These are phyloP conservation scores for Xanthostigma xanthostigma DNA, from an alignment of 2,888 invertebrate species.

Conservation along the genomic window DNA sequence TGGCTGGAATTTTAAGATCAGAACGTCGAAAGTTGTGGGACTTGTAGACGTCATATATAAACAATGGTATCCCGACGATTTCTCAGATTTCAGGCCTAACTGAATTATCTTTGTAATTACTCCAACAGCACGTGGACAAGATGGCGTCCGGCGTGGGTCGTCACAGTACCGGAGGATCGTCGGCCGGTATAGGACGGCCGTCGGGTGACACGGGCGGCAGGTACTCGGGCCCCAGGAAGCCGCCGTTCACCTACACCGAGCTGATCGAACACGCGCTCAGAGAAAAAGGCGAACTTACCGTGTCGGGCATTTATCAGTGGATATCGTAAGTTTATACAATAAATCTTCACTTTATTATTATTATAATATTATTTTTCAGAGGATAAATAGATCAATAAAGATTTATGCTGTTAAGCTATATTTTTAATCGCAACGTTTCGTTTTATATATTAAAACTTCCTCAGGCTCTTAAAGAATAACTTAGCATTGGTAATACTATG, in stretches of 20 bases:
- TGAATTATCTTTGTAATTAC: background rate
- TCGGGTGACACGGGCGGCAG: slow-evolving; percentile 15
- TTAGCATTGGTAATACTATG: no score
- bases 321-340: slow-evolving; percentile 70
- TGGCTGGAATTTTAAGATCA: no score
- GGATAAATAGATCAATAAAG: no score
- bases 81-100: no score
- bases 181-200: no score
- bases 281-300: slow-evolving; percentile 76
- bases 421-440: no score
- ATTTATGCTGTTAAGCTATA: no score
- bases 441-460: no score
- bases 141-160: slow-evolving; percentile 6
- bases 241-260: slow-evolving; percentile 82
- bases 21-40: background rate
- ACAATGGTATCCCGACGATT: no score
- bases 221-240: slow-evolving; percentile 50
- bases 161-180: slow-evolving; percentile 5
- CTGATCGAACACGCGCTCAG: slow-evolving; percentile 75
- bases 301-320: slow-evolving; percentile 85
- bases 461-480: no score
- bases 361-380: no score
- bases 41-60: slow-evolving; percentile 4
- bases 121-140: slow-evolving; percentile 7
- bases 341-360: background rate